phyloP scores from a whole-genome alignment of 2,888 invertebrate genomes.

The Invenusta paracnida region DNA sequence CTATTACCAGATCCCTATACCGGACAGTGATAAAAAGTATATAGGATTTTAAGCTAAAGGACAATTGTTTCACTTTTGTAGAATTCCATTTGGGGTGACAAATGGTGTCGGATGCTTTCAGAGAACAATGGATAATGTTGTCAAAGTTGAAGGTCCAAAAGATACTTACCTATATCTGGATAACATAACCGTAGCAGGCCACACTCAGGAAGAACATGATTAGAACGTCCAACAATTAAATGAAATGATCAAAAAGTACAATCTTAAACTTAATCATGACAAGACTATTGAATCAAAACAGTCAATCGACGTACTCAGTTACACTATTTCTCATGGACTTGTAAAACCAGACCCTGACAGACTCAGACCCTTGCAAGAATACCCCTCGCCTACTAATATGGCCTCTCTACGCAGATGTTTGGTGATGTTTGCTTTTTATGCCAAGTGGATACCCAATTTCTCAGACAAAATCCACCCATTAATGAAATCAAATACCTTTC shows the following conservation, averaged over 20 bases:
- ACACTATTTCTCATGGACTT: no score
- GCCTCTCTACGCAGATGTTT: background rate
- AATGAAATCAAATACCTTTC: background rate
- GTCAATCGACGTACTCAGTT: no score
- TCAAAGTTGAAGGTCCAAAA: background rate
- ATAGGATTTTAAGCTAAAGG: background rate
- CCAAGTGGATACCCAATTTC: background rate
- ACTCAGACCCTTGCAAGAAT: background rate
- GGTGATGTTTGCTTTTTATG: background rate
- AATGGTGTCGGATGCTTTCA: slow-evolving; percentile 20
- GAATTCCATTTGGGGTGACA: slow-evolving; percentile 19
- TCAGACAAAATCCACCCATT: background rate
- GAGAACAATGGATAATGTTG: slow-evolving; percentile 1
- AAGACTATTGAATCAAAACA: no score
- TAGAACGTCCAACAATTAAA: no score
- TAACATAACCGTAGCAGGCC: background rate
- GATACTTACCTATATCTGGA: background rate
- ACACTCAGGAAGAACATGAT: slow-evolving; percentile 1
- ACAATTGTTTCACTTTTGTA: slow-evolving; percentile 16
- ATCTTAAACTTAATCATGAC: no score
- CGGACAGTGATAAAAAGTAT: background rate
- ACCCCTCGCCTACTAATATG: background rate
- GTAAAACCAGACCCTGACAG: background rate
- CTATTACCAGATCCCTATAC: slow-evolving; percentile 14
- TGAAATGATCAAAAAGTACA: no score